A percentile compares a stretch with the other conserved stretches of the same genome.
These are phyloP conservation scores for Clarias pachynema DNA, from an alignment of 2,797 vertebrate genomes.

Conservation along the genomic window DNA sequence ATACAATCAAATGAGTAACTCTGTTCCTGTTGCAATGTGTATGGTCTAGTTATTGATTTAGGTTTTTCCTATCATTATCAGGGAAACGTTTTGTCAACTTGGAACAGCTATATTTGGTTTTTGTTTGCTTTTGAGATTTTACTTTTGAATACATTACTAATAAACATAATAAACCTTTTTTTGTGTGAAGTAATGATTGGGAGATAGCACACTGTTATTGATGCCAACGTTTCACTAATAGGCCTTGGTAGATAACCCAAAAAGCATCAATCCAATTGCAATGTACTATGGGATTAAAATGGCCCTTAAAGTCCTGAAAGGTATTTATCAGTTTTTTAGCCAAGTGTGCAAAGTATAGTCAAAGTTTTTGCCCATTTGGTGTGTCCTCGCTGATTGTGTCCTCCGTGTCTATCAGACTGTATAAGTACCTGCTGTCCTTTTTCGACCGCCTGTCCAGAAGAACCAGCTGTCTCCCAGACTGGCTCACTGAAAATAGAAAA, in stretches of 20 bases:
- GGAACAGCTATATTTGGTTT: not conserved
- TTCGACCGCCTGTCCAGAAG: slow-evolving; percentile 20
- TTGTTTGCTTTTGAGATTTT: not conserved
- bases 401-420: slow-evolving; percentile 47
- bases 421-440: slow-evolving; percentile 51
- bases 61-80: not conserved
- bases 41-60: no score
- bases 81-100: no score
- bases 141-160: not conserved
- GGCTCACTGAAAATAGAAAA: slow-evolving; percentile 43
- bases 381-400: slow-evolving; percentile 19
- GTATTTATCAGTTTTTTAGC: not conserved
- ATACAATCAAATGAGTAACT: not conserved
- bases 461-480: slow-evolving; percentile 48
- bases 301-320: not conserved
- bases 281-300: not conserved
- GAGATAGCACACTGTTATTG: not conserved
- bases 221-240: slow-evolving; percentile 8
- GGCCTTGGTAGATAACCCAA: not conserved
- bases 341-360: slow-evolving; percentile 1
- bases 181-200: not conserved
- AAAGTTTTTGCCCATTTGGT: slow-evolving; percentile 7
- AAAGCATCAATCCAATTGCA: not conserved
- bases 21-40: not conserved
- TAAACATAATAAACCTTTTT: no score